These are phyloP conservation scores for Yponomeuta evonymella DNA, from an alignment of 2,888 invertebrate genomes.

Conservation along the genomic window DNA sequence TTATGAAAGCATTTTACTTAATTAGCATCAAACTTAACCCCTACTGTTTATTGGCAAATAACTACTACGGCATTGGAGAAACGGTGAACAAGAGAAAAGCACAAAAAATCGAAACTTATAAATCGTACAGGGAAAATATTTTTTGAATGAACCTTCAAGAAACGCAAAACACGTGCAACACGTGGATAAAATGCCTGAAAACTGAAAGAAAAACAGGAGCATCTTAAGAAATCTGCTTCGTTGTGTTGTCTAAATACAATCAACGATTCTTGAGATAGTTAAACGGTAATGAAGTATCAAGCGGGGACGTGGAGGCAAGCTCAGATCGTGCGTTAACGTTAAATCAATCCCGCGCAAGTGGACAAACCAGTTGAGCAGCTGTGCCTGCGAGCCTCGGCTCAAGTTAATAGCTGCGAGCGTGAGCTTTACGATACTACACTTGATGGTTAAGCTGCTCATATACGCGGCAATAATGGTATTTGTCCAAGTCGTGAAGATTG, in stretches of 20 bases:
- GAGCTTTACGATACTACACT: conserved; percentile 6
- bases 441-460: not conserved
- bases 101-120: too few relatives aligned
- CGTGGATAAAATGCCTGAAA: too few relatives aligned
- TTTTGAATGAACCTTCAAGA: too few relatives aligned
- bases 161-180: too few relatives aligned
- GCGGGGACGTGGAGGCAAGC: conserved; percentile 43
- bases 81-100: too few relatives aligned
- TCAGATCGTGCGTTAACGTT: conserved; percentile 65
- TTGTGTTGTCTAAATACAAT: conserved; percentile 6
- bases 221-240: not conserved
- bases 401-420: conserved; percentile 31
- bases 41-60: not conserved
- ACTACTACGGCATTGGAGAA: not conserved
- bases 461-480: not conserved
- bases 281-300: conserved; percentile 57
- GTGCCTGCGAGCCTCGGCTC: conserved; percentile 52
- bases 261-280: conserved; percentile 27
- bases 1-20: conserved; percentile 12
- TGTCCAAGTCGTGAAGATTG: not conserved
- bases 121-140: too few relatives aligned
- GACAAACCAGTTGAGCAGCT: conserved; percentile 75
- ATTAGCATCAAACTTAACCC: not conserved
- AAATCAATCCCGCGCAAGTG: conserved; percentile 73
- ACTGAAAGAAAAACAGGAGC: not conserved